phyloP scores from a whole-genome alignment of 2,888 invertebrate species.

The Hyles lineata region DNA sequence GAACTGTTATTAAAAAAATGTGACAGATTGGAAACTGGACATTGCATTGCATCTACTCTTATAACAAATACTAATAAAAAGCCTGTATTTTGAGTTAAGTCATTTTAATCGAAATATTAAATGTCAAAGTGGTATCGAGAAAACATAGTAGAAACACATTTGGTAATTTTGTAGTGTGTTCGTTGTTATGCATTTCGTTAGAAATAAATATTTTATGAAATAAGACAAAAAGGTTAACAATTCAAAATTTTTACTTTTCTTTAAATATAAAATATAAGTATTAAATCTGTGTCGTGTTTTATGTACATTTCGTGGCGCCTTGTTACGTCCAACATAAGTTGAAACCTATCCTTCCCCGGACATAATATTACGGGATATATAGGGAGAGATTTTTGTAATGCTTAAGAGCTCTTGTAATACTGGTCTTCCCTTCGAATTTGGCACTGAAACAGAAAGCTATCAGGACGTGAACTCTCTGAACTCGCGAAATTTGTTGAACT shows the following conservation, averaged over 20 bases:
- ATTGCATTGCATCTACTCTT: no score
- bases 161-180: not conserved
- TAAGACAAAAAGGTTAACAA: not conserved
- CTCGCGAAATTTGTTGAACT: not conserved
- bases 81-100: no score
- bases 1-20: no score
- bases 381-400: not conserved
- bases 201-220: not conserved
- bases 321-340: not conserved
- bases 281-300: not conserved
- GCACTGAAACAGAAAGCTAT: slow-evolving; percentile 24
- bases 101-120: no score
- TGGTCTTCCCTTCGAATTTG: slow-evolving; percentile 27
- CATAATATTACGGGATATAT: not conserved
- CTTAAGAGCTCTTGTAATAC: slow-evolving; percentile 30
- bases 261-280: not conserved
- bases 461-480: slow-evolving; percentile 8
- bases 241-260: not conserved
- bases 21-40: no score
- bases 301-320: not conserved
- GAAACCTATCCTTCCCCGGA: not conserved
- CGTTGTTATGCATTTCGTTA: not conserved
- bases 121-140: not conserved
- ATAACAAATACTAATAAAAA: no score
- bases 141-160: not conserved